Conservation (phyloP, 2,113 vertebrate species). For the Danionella cerebrum region DNA sequence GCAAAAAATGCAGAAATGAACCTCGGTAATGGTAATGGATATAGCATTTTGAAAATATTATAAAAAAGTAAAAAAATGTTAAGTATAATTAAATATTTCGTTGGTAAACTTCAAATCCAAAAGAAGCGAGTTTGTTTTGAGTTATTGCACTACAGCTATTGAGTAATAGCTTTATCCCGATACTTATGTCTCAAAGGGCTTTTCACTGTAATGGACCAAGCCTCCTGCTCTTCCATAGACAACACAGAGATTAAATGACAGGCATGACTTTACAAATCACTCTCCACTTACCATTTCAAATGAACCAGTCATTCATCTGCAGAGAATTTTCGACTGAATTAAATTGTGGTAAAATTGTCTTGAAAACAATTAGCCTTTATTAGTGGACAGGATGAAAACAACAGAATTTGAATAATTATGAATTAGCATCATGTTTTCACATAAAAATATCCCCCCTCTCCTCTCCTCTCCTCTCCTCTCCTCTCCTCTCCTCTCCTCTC, state of each 20-base stretch:
- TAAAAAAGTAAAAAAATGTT: too few species aligned
- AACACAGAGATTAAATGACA: slow-evolving; percentile 40
- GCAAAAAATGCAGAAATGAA: too few species aligned
- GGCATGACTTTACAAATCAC: slow-evolving; percentile 44
- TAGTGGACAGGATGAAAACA: neutral
- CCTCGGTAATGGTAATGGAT: too few species aligned
- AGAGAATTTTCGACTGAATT: slow-evolving; percentile 2
- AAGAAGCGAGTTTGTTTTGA: neutral
- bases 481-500: too few species aligned
- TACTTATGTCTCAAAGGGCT: slow-evolving; percentile 7
- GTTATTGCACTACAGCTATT: too few species aligned
- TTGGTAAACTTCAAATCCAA: neutral
- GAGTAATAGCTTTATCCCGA: slow-evolving; percentile 30
- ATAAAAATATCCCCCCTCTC: too few species aligned
- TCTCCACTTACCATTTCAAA: slow-evolving; percentile 11
- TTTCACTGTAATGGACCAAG: slow-evolving; percentile 17
- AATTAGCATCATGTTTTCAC: neutral
- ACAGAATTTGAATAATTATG: neutral
- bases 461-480: too few species aligned
- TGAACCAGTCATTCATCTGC: slow-evolving; percentile 14
- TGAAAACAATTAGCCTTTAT: slow-evolving; percentile 7
- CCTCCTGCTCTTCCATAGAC: slow-evolving; percentile 28
- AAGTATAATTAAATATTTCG: too few species aligned
- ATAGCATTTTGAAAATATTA: too few species aligned
- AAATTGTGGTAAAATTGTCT: slow-evolving; percentile 2